phyloP scores from a whole-genome alignment of 1,140 invertebrate species.

The Eumaeus atala region DNA sequence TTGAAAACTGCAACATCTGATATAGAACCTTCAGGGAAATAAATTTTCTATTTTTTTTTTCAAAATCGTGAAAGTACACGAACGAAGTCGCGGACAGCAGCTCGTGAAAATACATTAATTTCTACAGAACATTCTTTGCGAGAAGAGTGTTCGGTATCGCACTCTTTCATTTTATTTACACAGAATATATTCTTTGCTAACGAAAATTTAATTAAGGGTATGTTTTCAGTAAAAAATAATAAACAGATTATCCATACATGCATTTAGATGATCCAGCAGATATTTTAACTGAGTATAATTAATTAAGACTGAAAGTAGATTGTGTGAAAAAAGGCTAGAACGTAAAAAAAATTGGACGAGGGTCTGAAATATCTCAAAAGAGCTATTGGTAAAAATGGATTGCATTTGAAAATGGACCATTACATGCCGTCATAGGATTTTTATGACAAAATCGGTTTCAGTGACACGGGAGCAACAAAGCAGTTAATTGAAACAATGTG shows the following conservation, averaged over 20 bases:
- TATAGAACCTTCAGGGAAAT: too few relatives aligned
- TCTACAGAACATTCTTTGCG: too few relatives aligned
- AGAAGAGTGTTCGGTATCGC: too few relatives aligned
- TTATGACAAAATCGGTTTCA: conserved; percentile 47
- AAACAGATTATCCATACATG: not conserved
- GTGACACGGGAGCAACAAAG: conserved; percentile 56
- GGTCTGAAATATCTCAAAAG: not conserved
- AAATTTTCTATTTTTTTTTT: too few relatives aligned
- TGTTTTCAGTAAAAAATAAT: too few relatives aligned
- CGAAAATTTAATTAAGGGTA: too few relatives aligned
- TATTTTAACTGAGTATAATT: conserved; percentile 4
- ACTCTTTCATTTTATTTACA: too few relatives aligned
- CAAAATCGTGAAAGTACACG: too few relatives aligned
- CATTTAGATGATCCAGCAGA: not conserved
- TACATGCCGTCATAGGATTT: conserved; percentile 19
- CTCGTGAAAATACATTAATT: too few relatives aligned
- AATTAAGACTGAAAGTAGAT: not conserved
- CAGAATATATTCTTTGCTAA: too few relatives aligned
- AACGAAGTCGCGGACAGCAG: too few relatives aligned
- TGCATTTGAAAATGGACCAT: conserved; percentile 17
- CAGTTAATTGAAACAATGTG: conserved; percentile 62
- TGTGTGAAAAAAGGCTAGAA: not conserved
- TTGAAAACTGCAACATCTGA: too few relatives aligned
- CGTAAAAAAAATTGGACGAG: conserved; percentile 5
- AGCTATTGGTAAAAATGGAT: conserved; percentile 6